Evolutionary conservation across 2,797 vertebrate genomes (phyloP).

Genomic region (Danio albolineatus): DNA sequence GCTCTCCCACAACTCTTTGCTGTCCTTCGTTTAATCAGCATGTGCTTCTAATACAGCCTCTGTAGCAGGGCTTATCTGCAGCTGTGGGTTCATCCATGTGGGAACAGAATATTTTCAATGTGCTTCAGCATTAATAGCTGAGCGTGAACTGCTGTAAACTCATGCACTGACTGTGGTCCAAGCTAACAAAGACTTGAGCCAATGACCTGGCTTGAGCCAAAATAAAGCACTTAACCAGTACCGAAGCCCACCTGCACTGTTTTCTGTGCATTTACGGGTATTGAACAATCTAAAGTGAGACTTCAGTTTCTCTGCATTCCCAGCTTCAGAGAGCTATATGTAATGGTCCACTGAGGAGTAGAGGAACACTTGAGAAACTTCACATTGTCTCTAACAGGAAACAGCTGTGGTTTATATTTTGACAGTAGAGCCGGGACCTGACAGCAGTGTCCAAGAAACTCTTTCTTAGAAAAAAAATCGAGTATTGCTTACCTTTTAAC

Average conservation of each 20-base stretch:
- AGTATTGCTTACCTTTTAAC: neutral
- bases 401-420: conserved; percentile 47
- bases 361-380: conserved; percentile 14
- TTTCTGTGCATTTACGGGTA: neutral
- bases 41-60: conserved; percentile 33
- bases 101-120: conserved; percentile 21
- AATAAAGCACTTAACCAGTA: conserved; percentile 25
- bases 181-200: conserved; percentile 34
- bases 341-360: conserved; percentile 5
- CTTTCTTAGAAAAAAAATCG: neutral
- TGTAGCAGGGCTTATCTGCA: conserved; percentile 30
- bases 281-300: conserved; percentile 1
- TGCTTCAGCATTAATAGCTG: conserved; percentile 24
- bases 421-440: neutral
- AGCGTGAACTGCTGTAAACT: conserved; percentile 21
- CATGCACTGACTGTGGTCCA: conserved; percentile 29
- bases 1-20: conserved; percentile 10
- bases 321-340: conserved; percentile 1
- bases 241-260: conserved; percentile 27
- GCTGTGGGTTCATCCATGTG: conserved; percentile 30
- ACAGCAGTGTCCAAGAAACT: neutral
- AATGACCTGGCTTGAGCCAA: conserved; percentile 27
- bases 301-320: neutral
- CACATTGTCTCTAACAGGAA: conserved; percentile 42
- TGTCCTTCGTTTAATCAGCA: conserved; percentile 16